phyloP scores from a whole-genome alignment of 2,888 invertebrate species.

The Molorchus minor region DNA sequence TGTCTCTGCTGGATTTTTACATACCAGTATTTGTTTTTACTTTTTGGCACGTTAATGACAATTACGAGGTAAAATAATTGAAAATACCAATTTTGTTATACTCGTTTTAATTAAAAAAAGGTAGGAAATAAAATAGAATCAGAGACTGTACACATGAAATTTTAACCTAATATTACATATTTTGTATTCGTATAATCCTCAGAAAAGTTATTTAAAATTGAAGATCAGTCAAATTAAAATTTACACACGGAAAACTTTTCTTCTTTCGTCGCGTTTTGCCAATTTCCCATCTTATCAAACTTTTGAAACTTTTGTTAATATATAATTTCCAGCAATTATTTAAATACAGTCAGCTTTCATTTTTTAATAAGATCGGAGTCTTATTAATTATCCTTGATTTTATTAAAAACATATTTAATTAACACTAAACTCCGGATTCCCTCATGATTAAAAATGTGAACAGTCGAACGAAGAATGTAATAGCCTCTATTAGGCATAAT shows the following conservation, averaged over 20 bases:
- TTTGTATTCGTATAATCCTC: too few relatives aligned
- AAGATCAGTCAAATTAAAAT: conserved; percentile 2
- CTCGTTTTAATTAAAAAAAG: too few relatives aligned
- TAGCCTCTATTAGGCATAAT: conserved; percentile 47
- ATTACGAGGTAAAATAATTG: too few relatives aligned
- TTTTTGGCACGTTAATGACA: too few relatives aligned
- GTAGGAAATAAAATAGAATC: too few relatives aligned
- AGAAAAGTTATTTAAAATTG: conserved; percentile 8
- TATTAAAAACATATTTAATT: conserved; percentile 19
- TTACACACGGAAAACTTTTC: neutral
- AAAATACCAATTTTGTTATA: too few relatives aligned
- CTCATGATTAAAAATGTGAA: conserved; percentile 18
- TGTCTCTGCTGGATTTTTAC: conserved; percentile 23
- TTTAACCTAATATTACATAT: too few relatives aligned
- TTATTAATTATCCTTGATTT: conserved; percentile 5
- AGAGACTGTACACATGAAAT: too few relatives aligned
- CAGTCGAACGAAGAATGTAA: conserved; percentile 30
- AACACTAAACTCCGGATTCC: conserved; percentile 13
- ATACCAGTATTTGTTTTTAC: conserved; percentile 18
- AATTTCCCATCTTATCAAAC: conserved; percentile 8
- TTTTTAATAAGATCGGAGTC: conserved; percentile 12
- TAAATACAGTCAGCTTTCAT: neutral
- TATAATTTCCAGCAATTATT: conserved; percentile 6
- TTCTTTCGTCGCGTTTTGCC: neutral
- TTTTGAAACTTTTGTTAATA: conserved; percentile 1